These are phyloP conservation scores for Phaethornis superciliosus DNA, from an alignment of 2,113 vertebrate genomes.

Conservation along the genomic window DNA sequence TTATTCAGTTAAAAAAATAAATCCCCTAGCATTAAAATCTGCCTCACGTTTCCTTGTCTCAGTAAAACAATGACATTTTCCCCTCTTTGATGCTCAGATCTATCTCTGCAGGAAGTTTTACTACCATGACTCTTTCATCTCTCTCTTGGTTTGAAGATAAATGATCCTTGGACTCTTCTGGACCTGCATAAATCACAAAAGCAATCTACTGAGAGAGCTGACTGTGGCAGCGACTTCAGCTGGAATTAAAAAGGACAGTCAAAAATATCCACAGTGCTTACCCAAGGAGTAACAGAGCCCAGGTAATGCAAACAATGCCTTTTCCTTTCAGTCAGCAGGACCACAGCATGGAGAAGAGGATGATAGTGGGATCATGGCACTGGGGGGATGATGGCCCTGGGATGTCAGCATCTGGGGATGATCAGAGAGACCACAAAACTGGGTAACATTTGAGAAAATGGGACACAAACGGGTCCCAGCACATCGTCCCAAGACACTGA, in stretches of 20 bases:
- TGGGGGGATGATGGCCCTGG: neutral
- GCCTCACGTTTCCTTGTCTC: constrained; percentile 70
- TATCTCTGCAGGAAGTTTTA: constrained; percentile 75
- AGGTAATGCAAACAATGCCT: neutral
- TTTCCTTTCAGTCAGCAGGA: neutral
- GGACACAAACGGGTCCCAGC: neutral
- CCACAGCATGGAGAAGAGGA: neutral
- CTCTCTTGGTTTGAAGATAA: constrained; percentile 80
- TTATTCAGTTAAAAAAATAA: constrained; percentile 4
- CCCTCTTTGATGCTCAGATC: constrained; percentile 75
- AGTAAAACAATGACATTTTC: constrained; percentile 77
- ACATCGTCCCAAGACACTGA: rapidly evolving
- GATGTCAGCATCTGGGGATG: neutral
- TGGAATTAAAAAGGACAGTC: constrained; percentile 69
- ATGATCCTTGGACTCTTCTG: constrained; percentile 78
- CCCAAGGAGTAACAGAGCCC: constrained; percentile 51
- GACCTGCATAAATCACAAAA: constrained; percentile 80
- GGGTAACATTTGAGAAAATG: neutral
- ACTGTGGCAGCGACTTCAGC: constrained; percentile 70
- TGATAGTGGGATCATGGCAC: neutral
- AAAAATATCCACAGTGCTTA: constrained; percentile 72
- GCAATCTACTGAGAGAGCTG: constrained; percentile 77
- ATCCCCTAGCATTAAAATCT: constrained; percentile 66
- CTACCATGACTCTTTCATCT: constrained; percentile 77
- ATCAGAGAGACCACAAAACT: neutral